Conservation (phyloP, 2,888 invertebrate species). For the Didymodactylos carnosus region DNA sequence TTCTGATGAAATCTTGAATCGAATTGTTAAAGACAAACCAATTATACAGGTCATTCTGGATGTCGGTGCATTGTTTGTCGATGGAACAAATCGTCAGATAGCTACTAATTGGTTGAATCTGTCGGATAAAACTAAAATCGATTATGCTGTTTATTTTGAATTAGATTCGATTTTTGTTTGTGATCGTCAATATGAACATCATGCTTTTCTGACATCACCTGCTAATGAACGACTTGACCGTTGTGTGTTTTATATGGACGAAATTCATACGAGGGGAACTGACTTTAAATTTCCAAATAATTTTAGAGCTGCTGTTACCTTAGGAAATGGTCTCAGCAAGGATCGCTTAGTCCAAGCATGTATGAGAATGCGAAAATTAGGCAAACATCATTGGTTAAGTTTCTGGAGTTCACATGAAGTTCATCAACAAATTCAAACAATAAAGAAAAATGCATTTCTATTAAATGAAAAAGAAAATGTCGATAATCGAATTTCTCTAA, state of each 20-base stretch:
- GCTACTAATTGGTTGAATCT: not conserved
- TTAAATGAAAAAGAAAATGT: not conserved
- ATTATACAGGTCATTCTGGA: not conserved
- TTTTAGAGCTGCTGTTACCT: not conserved
- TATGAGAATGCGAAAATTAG: not conserved
- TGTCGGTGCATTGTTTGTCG: not conserved
- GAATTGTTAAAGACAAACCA: not conserved
- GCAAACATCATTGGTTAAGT: not conserved
- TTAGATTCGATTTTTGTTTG: not conserved
- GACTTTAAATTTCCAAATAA: not conserved
- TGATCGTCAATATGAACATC: not conserved
- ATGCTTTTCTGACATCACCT: not conserved
- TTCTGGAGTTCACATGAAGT: not conserved
- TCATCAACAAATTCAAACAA: not conserved
- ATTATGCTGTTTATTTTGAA: not conserved
- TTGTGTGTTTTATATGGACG: not conserved
- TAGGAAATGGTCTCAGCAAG: not conserved
- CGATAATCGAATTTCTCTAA: not conserved
- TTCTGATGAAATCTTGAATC: not conserved
- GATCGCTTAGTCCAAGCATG: not conserved
- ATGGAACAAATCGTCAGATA: not conserved
- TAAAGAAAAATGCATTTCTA: not conserved
- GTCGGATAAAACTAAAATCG: not conserved
- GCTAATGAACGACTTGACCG: not conserved
- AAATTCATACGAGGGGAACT: not conserved